Base-by-base conservation (phyloP, 2,113 vertebrate species). In the Lophius piscatorius region DNA sequence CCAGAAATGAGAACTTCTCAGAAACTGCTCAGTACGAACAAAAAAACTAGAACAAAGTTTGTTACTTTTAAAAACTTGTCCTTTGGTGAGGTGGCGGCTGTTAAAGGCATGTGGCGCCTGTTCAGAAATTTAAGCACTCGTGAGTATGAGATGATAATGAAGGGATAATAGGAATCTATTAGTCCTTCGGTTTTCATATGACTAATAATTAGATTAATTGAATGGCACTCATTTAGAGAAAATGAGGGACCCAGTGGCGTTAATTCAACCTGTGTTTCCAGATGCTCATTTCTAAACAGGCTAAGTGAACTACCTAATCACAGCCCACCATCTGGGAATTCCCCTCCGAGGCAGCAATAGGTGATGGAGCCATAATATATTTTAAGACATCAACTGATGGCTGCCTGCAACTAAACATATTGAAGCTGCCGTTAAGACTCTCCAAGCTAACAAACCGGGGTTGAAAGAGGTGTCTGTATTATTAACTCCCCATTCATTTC, bases 171-270 rank as follows among this genome's bases (percentile, higher is more conserved):
- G 65, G 78, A 85, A 85, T 90, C 83, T 85, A 86, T 91, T 90
- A 88, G 85, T 79, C 77, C 69, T 83, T 87, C 63, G 46, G 73
- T 86, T 90, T 87, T 87, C 77, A 77, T 76, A 89, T 73, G 80
- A 69, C 74, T 90, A 89, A 90, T 92, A 90, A 91, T 88, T 86
- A 88, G 74, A 89, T 87, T 89, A 91, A 91, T 90, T 89, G 81
- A 91, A 92, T 88, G 86, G 88, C 72, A 81, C 82, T 90, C 87
- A 91, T 92, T 91, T 83, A 82, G 71, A 76, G 84, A 83, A 81
- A 88, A 83, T 70, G 83, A 85, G 82, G 63, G 81, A 88, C 79
- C 86, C 76, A 79, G 74, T 86, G 81, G 82, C 84, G 86, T 88
- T 82, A 82, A 85, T 81, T 85, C 86, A 91, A 89, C 87, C 84